phyloP scores from a whole-genome alignment of 2,113 vertebrate species.

The Excalfactoria chinensis region DNA sequence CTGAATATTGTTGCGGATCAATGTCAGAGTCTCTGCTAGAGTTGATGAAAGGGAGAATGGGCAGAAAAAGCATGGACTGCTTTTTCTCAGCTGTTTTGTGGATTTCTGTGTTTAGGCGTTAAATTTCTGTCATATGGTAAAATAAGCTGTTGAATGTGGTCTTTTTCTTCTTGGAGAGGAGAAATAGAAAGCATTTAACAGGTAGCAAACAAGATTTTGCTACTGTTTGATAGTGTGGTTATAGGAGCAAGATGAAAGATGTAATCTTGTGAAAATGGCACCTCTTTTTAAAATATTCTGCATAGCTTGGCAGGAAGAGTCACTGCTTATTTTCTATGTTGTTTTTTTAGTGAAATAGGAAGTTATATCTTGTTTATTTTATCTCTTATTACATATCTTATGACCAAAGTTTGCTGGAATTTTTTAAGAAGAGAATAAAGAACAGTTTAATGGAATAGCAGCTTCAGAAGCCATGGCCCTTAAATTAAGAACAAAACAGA shows the following conservation, averaged over 20 bases:
- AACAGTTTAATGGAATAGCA: neutral
- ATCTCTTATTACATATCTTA: neutral
- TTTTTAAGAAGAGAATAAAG: neutral
- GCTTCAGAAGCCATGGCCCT: neutral
- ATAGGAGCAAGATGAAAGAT: neutral
- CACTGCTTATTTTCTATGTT: neutral
- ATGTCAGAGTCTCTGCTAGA: neutral
- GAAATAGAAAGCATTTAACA: neutral
- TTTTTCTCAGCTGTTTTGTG: neutral
- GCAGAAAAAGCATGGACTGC: neutral
- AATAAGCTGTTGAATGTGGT: neutral
- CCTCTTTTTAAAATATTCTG: neutral
- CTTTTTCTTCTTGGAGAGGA: neutral
- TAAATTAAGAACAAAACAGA: neutral
- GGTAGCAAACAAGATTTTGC: neutral
- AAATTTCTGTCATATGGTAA: neutral
- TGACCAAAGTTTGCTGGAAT: neutral
- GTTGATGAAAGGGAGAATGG: neutral
- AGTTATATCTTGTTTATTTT: neutral
- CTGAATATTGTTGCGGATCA: neutral
- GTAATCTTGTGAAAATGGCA: neutral
- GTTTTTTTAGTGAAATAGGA: neutral
- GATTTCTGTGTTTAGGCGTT: neutral
- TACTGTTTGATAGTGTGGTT: neutral
- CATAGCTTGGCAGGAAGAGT: neutral